A percentile compares a stretch with the other conserved stretches of the same genome.
Conservation (phyloP, 2,797 vertebrate genomes). For the Glossophaga mutica region DNA sequence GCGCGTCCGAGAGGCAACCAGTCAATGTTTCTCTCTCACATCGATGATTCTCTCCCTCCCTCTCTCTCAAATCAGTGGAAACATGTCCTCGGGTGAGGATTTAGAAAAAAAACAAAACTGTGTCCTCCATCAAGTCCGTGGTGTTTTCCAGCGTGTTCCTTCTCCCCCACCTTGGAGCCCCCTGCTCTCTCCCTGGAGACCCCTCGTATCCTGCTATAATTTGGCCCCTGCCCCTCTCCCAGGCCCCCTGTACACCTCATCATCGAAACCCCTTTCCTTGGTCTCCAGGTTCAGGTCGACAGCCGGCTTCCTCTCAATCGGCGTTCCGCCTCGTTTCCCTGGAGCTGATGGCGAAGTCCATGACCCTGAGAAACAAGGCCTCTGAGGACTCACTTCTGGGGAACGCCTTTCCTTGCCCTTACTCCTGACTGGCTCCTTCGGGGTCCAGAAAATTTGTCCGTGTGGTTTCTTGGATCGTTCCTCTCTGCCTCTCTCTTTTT, state of each 20-base stretch:
- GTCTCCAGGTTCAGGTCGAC: not conserved
- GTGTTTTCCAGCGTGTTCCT: not conserved
- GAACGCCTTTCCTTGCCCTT: not conserved
- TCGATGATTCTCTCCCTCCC: too few relatives aligned
- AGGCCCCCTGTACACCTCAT: rapidly evolving
- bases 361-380: not conserved
- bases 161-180: not conserved
- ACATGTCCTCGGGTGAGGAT: too few relatives aligned
- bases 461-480: not conserved
- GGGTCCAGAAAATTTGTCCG: not conserved
- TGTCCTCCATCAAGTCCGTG: not conserved
- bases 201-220: not conserved
- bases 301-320: not conserved
- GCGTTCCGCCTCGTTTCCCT: not conserved
- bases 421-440: not conserved
- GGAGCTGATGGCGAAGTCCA: not conserved
- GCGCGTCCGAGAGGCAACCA: too few relatives aligned
- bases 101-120: too few relatives aligned
- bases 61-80: too few relatives aligned
- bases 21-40: too few relatives aligned
- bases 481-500: not conserved
- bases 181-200: not conserved
- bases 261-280: not conserved
- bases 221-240: not conserved
- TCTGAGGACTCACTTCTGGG: not conserved